Conservation (phyloP, 1,140 invertebrate species). For the Protaetia brevitarsis region DNA sequence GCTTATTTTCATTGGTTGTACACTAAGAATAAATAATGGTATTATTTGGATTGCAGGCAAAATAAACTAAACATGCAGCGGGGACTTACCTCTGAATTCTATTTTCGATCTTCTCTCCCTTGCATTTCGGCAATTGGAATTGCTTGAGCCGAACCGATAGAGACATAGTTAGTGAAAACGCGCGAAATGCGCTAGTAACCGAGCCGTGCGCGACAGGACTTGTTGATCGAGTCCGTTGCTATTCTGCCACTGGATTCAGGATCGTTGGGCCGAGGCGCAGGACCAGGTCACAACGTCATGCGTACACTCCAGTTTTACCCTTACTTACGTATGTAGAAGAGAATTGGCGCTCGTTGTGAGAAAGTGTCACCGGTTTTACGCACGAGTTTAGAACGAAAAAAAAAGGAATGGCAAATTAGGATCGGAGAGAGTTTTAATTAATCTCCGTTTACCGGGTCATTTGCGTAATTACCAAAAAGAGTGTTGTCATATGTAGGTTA, state of each 20-base stretch:
- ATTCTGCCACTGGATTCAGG: slow-evolving; percentile 25
- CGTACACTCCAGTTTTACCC: not conserved
- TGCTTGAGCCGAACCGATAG: slow-evolving; percentile 60
- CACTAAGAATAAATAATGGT: too few relatives aligned
- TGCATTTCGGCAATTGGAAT: slow-evolving; percentile 61
- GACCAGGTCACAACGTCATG: slow-evolving; percentile 24
- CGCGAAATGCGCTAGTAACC: not conserved
- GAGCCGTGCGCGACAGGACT: slow-evolving; percentile 17
- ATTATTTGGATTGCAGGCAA: too few relatives aligned
- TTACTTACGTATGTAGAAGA: not conserved
- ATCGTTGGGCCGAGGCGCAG: slow-evolving; percentile 22
- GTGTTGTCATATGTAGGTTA: too few relatives aligned
- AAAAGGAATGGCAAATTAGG: too few relatives aligned
- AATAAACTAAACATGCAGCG: not conserved
- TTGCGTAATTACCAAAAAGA: too few relatives aligned
- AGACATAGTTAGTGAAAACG: slow-evolving; percentile 52
- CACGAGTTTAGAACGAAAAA: too few relatives aligned
- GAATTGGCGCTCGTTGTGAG: not conserved
- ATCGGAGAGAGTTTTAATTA: too few relatives aligned
- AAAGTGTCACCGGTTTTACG: slow-evolving; percentile 13
- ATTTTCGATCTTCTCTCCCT: slow-evolving; percentile 62
- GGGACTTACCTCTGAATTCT: slow-evolving; percentile 64
- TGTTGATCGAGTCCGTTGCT: slow-evolving; percentile 27
- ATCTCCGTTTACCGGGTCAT: too few relatives aligned
- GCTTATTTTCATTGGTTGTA: too few relatives aligned